A percentile compares a stretch with the other conserved stretches of the same genome.
Conservation (phyloP, 2,888 invertebrate species). For the Blera fallax region DNA sequence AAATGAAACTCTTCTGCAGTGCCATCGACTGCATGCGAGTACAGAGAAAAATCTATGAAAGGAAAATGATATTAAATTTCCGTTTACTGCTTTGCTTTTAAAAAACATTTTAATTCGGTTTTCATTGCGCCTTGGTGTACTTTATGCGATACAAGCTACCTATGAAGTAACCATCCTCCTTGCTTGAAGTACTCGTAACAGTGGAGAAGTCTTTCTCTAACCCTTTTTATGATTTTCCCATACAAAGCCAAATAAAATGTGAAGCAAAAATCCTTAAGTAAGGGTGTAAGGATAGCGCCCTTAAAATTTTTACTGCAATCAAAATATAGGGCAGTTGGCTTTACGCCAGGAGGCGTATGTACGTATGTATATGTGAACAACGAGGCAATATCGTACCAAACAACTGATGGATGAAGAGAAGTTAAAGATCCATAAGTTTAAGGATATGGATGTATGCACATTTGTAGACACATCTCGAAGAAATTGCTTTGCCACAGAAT, state of each 20-base stretch:
- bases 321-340: conserved; percentile 4
- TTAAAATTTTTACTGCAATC: conserved; percentile 14
- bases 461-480: not conserved
- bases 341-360: not conserved
- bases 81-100: conserved; percentile 14
- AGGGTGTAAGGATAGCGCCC: not conserved
- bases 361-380: not conserved
- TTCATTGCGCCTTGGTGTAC: not conserved
- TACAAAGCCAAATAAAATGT: not conserved
- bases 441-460: not conserved
- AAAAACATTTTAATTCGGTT: conserved; percentile 28
- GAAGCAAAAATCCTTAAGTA: not conserved
- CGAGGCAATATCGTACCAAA: not conserved
- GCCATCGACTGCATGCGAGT: not conserved
- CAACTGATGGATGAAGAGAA: not conserved
- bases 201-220: not conserved
- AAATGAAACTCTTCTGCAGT: not conserved
- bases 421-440: not conserved
- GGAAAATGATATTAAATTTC: conserved; percentile 48
- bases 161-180: not conserved
- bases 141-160: not conserved
- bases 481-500: not conserved
- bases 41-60: conserved; percentile 10
- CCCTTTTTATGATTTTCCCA: not conserved
- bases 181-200: too few species aligned